A percentile compares a stretch with the other conserved stretches of the same genome.
Conservation (phyloP, 2,113 vertebrate species). For the Phainopepla nitens region DNA sequence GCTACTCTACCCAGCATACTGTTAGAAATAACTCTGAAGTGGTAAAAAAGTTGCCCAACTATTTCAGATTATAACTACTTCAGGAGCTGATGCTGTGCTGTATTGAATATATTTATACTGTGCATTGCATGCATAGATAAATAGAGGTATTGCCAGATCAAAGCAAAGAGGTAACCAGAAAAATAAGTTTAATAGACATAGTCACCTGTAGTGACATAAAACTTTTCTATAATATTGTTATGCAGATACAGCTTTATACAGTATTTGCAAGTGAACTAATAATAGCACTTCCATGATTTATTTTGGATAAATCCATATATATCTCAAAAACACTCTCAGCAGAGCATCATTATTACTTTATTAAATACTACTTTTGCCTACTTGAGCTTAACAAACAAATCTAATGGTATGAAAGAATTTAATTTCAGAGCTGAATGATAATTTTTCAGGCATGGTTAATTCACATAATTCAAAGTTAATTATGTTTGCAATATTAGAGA, state of each 20-base stretch:
- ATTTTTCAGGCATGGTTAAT: constrained; percentile 83
- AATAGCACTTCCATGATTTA: constrained; percentile 66
- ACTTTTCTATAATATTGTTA: constrained; percentile 36
- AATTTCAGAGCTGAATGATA: constrained; percentile 83
- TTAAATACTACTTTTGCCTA: constrained; percentile 78
- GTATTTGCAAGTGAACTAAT: constrained; percentile 61
- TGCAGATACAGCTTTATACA: not conserved
- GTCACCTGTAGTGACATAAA: not conserved
- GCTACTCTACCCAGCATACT: not conserved
- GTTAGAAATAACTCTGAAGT: not conserved
- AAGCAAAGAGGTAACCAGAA: not conserved
- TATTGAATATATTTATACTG: not conserved
- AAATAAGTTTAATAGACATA: not conserved
- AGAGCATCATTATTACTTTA: constrained; percentile 74
- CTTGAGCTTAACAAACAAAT: constrained; percentile 83
- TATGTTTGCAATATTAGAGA: constrained; percentile 77
- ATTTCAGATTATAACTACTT: not conserved
- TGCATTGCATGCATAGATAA: not conserved
- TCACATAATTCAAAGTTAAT: constrained; percentile 86
- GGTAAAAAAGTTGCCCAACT: not conserved
- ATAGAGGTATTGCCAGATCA: not conserved
- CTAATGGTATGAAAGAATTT: constrained; percentile 83
- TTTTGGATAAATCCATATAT: constrained; percentile 64
- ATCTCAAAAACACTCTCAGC: constrained; percentile 66
- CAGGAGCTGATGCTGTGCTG: not conserved